A percentile compares a stretch with the other conserved stretches of the same genome.
Evolutionary conservation across 1,140 invertebrate genomes (phyloP).

Genomic region (Pectinophora gossypiella): DNA sequence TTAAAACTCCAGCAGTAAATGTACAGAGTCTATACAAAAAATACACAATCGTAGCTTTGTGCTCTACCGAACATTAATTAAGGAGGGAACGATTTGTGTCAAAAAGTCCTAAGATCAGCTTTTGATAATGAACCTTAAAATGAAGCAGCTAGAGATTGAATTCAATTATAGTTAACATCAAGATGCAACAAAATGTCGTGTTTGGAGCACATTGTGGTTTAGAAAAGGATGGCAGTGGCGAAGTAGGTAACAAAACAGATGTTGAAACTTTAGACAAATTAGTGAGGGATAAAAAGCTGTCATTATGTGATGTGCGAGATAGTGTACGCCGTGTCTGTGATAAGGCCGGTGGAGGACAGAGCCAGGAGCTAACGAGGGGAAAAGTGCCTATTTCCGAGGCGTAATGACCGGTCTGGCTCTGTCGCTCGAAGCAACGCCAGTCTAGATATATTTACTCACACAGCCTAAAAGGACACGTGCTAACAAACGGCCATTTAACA

Average conservation of each 20-base stretch:
- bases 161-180: neutral
- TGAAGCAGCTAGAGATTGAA: neutral
- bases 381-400: constrained; percentile 70
- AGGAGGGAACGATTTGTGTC: constrained; percentile 32
- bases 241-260: neutral
- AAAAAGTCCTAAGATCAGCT: constrained; percentile 29
- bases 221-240: constrained; percentile 14
- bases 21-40: constrained; percentile 47
- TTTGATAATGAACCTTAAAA: constrained; percentile 28
- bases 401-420: constrained; percentile 63
- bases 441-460: neutral
- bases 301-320: neutral
- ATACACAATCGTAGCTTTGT: constrained; percentile 47
- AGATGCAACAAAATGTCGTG: constrained; percentile 13
- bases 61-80: constrained; percentile 61
- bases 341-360: constrained; percentile 36
- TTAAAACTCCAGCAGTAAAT: constrained; percentile 53
- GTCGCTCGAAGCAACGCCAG: constrained; percentile 34
- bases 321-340: constrained; percentile 23
- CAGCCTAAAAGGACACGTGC: neutral
- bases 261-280: constrained; percentile 12
- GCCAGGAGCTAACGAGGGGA: constrained; percentile 63
- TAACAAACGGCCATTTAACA: neutral
- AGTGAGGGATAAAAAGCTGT: neutral
- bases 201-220: constrained; percentile 17